phyloP scores from a whole-genome alignment of 2,113 vertebrate genomes.

The Festucalex cinctus region DNA sequence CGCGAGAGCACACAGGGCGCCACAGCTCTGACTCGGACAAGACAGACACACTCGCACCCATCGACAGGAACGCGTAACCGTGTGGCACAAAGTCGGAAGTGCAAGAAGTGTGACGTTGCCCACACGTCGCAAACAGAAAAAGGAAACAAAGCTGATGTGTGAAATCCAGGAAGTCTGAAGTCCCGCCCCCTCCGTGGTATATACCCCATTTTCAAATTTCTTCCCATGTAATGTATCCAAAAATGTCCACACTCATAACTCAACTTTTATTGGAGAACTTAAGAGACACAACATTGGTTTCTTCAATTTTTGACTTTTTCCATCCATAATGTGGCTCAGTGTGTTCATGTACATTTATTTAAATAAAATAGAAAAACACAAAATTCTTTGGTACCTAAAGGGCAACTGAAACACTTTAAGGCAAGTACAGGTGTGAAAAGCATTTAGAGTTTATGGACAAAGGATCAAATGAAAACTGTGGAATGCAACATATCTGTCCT shows the following conservation, averaged over 20 bases:
- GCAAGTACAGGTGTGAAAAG: slow-evolving; percentile 62
- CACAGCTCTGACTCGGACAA: too few relatives aligned
- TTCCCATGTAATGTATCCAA: neutral
- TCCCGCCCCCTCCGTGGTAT: too few relatives aligned
- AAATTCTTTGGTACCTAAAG: slow-evolving; percentile 71
- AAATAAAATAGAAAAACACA: slow-evolving; percentile 29
- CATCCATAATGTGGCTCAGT: slow-evolving; percentile 30
- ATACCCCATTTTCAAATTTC: neutral
- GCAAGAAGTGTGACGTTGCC: too few relatives aligned
- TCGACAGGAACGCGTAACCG: too few relatives aligned
- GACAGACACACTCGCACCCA: too few relatives aligned
- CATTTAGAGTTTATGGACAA: slow-evolving; percentile 30
- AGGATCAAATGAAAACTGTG: slow-evolving; percentile 39
- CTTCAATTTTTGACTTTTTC: slow-evolving; percentile 48
- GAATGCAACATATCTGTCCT: slow-evolving; percentile 22
- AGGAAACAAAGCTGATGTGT: too few relatives aligned
- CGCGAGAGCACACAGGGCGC: too few relatives aligned
- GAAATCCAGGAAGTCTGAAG: too few relatives aligned
- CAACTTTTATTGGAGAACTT: neutral
- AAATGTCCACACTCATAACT: neutral
- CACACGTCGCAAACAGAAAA: too few relatives aligned
- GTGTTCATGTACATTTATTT: slow-evolving; percentile 45
- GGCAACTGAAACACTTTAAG: slow-evolving; percentile 60
- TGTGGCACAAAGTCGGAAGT: too few relatives aligned
- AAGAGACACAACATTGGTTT: slow-evolving; percentile 24